Evolutionary conservation across 1,140 invertebrate species (phyloP), one percentile per base, ranked within the genome.

Genomic region (Carposina sasakii): DNA sequence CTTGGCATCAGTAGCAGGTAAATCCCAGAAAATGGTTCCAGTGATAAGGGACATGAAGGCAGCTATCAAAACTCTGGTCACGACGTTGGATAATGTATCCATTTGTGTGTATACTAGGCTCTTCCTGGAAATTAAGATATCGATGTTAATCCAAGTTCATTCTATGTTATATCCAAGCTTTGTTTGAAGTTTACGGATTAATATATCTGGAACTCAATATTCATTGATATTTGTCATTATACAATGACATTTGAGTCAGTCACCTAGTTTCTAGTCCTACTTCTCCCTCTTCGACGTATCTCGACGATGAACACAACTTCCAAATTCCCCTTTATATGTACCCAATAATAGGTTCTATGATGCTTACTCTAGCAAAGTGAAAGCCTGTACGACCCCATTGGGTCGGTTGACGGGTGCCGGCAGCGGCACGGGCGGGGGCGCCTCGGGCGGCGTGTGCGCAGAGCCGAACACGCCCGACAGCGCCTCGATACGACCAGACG

Each of bases 1-100:
- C 72, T 76, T 77, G 13, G 76, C 42, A 30, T 87, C 86, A 9
- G 91, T 88, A n/a, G 88, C 76, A 3, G 93, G 91, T 1, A 96
- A 88, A 61, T 96, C 93, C 94, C 94, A 96, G 75, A 94, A 98
- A 42, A 97, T 90, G 51, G 91, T 91, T 23, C 96, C 96, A n/a
- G 93, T 90, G 37, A 94, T 86, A 3, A 97, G 86, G 0, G 95
- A 96, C 54, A 97, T 86, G 45, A 92, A 87, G 0, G 91, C 92
- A 0, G 94, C 91, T 1, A 94, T 85, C 1, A 96, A 86, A 0
- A 96, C 86, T 53, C 93, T 89, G 26, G 89, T 89, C 3, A 96
- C 85, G 82, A 95, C 91, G 50, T 89, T 90, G 1, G 94, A 90
- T 37, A 96, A 74, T 9, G 93, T 94, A 62, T 90, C 92, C n/a